A percentile compares a stretch with the other conserved stretches of the same genome.
Conservation (phyloP, 2,888 invertebrate species). For the Habrosyne pyritoides region DNA sequence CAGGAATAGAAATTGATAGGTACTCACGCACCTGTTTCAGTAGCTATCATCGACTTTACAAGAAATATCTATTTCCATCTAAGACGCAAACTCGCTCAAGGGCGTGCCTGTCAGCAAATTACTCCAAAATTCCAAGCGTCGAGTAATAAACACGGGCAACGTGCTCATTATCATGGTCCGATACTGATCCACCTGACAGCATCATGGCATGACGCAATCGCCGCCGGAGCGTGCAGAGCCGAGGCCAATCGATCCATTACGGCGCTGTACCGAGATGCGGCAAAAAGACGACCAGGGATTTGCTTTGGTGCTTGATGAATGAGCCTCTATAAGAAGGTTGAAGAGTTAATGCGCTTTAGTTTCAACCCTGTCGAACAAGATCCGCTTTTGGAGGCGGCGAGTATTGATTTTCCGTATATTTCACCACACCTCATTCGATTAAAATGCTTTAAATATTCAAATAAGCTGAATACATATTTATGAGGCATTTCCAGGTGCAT, state of each 20-base stretch:
- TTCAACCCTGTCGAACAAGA: too few species aligned
- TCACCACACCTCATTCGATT: background rate
- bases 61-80: background rate
- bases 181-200: constrained; percentile 32
- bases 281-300: constrained; percentile 13
- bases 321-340: constrained; percentile 14
- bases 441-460: constrained; percentile 2
- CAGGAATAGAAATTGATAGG: too few species aligned
- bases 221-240: constrained; percentile 39
- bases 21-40: background rate
- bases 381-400: background rate
- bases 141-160: constrained; percentile 27
- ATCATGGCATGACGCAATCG: constrained; percentile 39
- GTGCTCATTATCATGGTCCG: constrained; percentile 28
- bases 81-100: background rate
- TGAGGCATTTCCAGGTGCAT: constrained; percentile 21
- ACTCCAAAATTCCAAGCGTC: background rate
- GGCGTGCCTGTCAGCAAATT: background rate
- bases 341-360: background rate
- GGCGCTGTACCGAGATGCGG: constrained; percentile 27
- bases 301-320: constrained; percentile 19
- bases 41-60: background rate
- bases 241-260: constrained; percentile 45
- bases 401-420: background rate
- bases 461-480: constrained; percentile 11